Conservation (phyloP, 2,888 invertebrate species). For the Macroteleia sp. region DNA sequence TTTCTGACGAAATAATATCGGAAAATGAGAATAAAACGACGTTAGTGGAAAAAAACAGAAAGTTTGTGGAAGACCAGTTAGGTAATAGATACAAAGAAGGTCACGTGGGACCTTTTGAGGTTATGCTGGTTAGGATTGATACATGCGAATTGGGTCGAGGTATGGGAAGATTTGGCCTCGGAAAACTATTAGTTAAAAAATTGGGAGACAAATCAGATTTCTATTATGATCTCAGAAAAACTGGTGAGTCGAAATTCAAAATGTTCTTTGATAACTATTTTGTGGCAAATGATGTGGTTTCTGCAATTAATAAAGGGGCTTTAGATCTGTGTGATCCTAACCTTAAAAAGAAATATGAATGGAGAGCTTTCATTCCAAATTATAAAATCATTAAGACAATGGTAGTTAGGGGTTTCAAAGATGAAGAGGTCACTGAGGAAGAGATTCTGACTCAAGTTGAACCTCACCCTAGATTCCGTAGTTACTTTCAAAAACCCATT, state of each 20-base stretch:
- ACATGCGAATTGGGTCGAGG: neutral
- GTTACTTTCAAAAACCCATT: neutral
- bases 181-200: neutral
- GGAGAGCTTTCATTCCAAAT: neutral
- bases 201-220: neutral
- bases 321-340: neutral
- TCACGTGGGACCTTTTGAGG: neutral
- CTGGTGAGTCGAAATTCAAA: neutral
- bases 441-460: neutral
- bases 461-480: neutral
- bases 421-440: neutral
- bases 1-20: no score
- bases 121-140: neutral
- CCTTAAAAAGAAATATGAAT: neutral
- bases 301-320: neutral
- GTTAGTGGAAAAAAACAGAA: no score
- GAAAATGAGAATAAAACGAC: neutral
- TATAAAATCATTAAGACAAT: neutral
- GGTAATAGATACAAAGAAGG: neutral
- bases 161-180: neutral
- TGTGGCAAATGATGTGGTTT: neutral
- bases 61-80: neutral
- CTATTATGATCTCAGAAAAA: neutral
- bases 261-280: neutral
- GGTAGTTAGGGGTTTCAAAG: neutral